Evolutionary conservation across 2,113 vertebrate genomes (phyloP), one percentile per base, ranked within the genome.

Genomic region (Megaceryle maxima): DNA sequence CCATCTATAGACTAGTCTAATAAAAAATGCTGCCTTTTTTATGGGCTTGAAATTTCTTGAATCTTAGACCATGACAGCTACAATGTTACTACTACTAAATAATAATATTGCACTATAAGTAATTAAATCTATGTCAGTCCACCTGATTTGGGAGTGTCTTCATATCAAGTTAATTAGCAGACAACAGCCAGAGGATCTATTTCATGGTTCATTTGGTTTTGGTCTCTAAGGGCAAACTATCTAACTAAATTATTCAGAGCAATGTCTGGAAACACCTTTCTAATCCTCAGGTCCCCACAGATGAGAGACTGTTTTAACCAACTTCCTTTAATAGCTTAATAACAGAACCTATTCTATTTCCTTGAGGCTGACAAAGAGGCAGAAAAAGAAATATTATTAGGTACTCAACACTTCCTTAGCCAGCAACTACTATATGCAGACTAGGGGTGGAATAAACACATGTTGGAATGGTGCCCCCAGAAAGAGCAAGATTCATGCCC

Each of bases 201-300:
- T 98, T 98, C 97, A 92, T 88, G 68, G 93, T 97, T 96, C 96
- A 91, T 93, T 97, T 97, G 90, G 80, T 95, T 96, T 88, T 66
- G 93, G 89, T 97, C 95, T 97, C 97, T 89, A 77, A 97, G 93
- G 96, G 82, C 88, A 92, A 95, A 90, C 80, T 92, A 87, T 35
- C 89, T 95, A 94, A 97, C 97, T 98, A 97, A 97, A 98, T 97
- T 92, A 91, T 97, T 97, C 97, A 94, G 83, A 78, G 44, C 70
- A 93, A 29, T 96, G 60, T 97, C 94, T 95, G 69, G 93, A 96
- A 98, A 95, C 83, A 94, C 77, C 78, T 95, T 86, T 97, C 70
- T 86, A 96, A 94, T 86, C 94, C 94, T 97, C 81, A 79, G 82
- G 83, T 97, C 87, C 93, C 96, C 75, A 94, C 88, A 97, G 96